Evolutionary conservation across 1,140 invertebrate species (phyloP).

Genomic region (Listronotus oregonensis): DNA sequence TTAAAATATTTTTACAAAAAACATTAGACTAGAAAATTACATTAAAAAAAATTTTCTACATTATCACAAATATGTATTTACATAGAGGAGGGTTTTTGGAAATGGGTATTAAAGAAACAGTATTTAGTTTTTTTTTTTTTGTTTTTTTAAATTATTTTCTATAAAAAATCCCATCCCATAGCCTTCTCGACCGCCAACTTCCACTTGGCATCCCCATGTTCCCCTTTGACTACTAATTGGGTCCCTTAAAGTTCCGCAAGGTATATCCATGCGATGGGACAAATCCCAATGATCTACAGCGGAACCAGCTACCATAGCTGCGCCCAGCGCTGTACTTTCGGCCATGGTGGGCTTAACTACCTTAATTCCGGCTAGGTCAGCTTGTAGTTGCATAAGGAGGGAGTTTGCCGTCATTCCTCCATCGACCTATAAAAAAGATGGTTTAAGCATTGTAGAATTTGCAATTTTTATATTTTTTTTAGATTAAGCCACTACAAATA

Average conservation of each 20-base stretch:
- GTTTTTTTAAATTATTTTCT: no score
- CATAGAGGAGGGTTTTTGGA: no score
- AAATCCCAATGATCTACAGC: slow-evolving; percentile 70
- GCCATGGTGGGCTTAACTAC: slow-evolving; percentile 87
- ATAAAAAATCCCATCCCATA: slow-evolving; percentile 70
- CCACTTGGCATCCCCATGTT: slow-evolving; percentile 81
- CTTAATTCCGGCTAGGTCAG: slow-evolving; percentile 86
- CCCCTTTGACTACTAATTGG: slow-evolving; percentile 75
- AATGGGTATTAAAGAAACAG: no score
- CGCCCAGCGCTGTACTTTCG: slow-evolving; percentile 91
- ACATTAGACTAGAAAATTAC: no score
- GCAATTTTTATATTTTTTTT: no score
- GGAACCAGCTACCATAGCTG: slow-evolving; percentile 87
- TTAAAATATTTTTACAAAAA: no score
- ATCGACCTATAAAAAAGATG: slow-evolving; percentile 67
- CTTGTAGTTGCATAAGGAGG: slow-evolving; percentile 85
- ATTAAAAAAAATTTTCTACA: no score
- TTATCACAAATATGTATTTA: no score
- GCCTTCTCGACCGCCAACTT: slow-evolving; percentile 83
- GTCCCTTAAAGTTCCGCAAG: slow-evolving; percentile 79
- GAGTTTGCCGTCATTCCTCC: slow-evolving; percentile 91
- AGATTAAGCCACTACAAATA: no score
- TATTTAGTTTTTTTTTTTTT: no score
- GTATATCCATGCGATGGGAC: slow-evolving; percentile 56
- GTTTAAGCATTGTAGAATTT: no score